A percentile compares a stretch with the other conserved stretches of the same genome.
Evolutionary conservation across 2,888 invertebrate genomes (phyloP).

Genomic region (Phyllotreta cruciferae): DNA sequence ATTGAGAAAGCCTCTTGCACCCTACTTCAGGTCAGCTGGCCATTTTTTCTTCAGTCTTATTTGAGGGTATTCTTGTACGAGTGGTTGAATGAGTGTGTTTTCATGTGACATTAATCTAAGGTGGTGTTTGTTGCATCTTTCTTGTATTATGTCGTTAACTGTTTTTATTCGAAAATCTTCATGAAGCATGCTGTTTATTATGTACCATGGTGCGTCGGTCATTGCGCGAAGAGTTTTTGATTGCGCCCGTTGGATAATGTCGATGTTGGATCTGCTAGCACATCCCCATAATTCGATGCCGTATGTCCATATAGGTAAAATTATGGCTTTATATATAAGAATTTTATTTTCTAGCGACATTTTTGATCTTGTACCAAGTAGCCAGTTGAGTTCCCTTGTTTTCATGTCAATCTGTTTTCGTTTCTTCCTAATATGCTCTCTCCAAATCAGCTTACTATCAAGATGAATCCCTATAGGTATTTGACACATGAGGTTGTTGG

Average conservation of each 20-base stretch:
- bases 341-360: background rate
- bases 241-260: slow-evolving; percentile 1
- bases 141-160: slow-evolving; percentile 3
- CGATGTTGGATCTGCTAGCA: too few species aligned
- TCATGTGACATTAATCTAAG: slow-evolving; percentile 3
- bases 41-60: slow-evolving; percentile 7
- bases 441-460: background rate
- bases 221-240: slow-evolving; percentile 1
- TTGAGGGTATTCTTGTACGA: background rate
- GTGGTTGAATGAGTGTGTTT: slow-evolving; percentile 9
- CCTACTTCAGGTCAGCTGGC: slow-evolving; percentile 11
- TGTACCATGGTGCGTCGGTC: too few species aligned
- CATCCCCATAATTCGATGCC: background rate
- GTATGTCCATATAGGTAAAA: background rate
- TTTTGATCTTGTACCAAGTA: background rate
- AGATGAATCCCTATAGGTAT: background rate
- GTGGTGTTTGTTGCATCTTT: slow-evolving; percentile 2
- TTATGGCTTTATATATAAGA: background rate
- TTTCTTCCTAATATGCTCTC: background rate
- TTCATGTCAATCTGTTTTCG: too few species aligned
- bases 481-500: too few species aligned
- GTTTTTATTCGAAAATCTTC: background rate
- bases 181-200: background rate
- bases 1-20: slow-evolving; percentile 11
- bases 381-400: background rate